Base-by-base conservation (phyloP, 2,888 invertebrate species). In the Lepetodrilus schrolli region DNA sequence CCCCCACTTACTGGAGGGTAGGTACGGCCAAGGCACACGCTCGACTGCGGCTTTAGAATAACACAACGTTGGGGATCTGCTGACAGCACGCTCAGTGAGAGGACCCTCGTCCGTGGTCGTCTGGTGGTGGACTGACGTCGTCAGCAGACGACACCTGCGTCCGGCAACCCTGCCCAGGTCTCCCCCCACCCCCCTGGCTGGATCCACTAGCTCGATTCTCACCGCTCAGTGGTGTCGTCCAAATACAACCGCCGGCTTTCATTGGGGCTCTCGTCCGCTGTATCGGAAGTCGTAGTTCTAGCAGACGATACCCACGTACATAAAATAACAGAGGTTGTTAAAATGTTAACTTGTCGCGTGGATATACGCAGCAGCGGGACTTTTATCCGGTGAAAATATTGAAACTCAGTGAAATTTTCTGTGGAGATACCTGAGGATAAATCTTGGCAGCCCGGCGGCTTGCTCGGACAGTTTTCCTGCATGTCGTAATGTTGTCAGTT, bases 211-310 rank as follows among this genome's bases (percentile, higher is more conserved):
- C 58, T 34, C 34, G 30, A 21, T 21, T 58, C 58, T 58, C 58
- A 26, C 17, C 58, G 13, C 26, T 58, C 30, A 58, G 30, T 58
- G 58, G 58, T 58, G 58, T 58, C 58, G 58, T 58, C 58, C 58
- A 58, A 58, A 58, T 30, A 30, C 26, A 58, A 58, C 58, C 58
- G 58, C 58, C 30, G 34, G 34, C 30, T 58, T 58, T 58, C 58
- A 58, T 58, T 58, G 58, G 58, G 58, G 58, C 58, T 58, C 30
- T 30, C 30, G 34, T 58, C 30, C 26, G 58, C n/a, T n/a, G n/a
- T n/a, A 58, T 58, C 58, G 58, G 58, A 58, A 58, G 58, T 58
- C 30, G 26, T 13, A 13, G 58, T 34, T 58, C 58, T 58, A 58
- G 58, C 58, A 58, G 58, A 58, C 58, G 58, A 58, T 34, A 58